A percentile compares a stretch with the other conserved stretches of the same genome.
phyloP scores from a whole-genome alignment of 2,888 invertebrate genomes.

The Troides helena region DNA sequence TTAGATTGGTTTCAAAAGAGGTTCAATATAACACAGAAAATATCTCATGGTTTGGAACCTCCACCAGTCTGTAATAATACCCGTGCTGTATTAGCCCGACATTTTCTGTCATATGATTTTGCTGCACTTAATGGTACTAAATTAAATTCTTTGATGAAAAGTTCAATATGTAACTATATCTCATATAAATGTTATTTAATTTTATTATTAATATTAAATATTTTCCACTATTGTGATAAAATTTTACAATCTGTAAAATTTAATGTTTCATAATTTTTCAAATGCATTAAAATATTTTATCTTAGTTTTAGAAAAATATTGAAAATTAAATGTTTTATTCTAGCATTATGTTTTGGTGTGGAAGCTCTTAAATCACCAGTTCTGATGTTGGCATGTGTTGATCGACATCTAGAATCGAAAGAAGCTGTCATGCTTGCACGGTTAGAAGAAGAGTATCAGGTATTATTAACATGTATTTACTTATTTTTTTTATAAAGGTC shows the following conservation, averaged over 20 bases:
- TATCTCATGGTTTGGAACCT: constrained; percentile 85
- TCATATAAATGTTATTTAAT: neutral
- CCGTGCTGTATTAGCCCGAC: constrained; percentile 84
- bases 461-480: constrained; percentile 46
- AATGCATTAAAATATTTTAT: too few relatives aligned
- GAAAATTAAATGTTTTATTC: constrained; percentile 10
- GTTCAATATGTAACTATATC: neutral
- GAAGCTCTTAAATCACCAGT: constrained; percentile 96
- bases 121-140: constrained; percentile 89
- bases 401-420: constrained; percentile 87
- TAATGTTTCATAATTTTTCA: too few relatives aligned
- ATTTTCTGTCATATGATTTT: constrained; percentile 90
- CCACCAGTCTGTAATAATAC: constrained; percentile 84
- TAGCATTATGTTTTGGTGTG: constrained; percentile 91
- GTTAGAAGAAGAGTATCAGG: constrained; percentile 96
- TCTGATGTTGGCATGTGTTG: constrained; percentile 90
- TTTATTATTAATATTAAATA: neutral
- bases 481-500: neutral
- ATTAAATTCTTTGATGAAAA: too few relatives aligned
- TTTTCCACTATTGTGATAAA: too few relatives aligned
- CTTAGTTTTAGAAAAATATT: too few relatives aligned
- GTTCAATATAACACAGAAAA: constrained; percentile 85
- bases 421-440: constrained; percentile 91
- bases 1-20: constrained; percentile 93
- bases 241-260: too few relatives aligned